phyloP scores from a whole-genome alignment of 2,113 vertebrate species.

The Patagioenas fasciata region DNA sequence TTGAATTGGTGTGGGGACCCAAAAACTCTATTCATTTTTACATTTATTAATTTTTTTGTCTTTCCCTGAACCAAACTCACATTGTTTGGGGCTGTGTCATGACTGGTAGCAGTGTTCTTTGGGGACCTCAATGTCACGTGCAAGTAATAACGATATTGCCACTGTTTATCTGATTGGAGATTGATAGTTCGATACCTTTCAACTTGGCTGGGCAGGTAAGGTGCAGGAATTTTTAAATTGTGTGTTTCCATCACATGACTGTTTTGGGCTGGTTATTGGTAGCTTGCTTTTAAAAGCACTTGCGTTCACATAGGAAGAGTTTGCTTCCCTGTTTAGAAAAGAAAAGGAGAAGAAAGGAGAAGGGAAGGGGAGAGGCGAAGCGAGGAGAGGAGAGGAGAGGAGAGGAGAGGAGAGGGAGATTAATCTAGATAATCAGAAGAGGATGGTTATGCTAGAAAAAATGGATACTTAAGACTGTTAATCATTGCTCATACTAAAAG shows the following conservation, averaged over 20 bases:
- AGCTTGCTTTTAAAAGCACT: background rate
- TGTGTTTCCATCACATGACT: background rate
- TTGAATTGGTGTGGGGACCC: background rate
- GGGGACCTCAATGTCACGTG: background rate
- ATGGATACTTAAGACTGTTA: background rate
- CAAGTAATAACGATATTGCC: background rate
- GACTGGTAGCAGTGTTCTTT: background rate
- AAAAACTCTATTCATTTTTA: background rate
- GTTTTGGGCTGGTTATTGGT: background rate
- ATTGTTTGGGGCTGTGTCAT: background rate
- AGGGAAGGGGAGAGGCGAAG: no score
- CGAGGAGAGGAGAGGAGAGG: no score
- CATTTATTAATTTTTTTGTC: background rate
- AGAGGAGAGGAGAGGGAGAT: background rate
- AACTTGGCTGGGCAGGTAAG: background rate
- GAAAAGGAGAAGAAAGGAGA: no score
- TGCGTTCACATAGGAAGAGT: fast-evolving
- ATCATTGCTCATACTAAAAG: background rate
- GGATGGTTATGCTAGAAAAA: background rate
- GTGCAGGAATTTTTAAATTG: background rate
- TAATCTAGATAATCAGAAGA: background rate
- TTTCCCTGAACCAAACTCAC: background rate
- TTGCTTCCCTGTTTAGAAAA: background rate
- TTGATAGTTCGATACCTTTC: background rate
- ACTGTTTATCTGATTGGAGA: background rate